phyloP scores from a whole-genome alignment of 2,888 invertebrate species.

The Incurvaria masculella region DNA sequence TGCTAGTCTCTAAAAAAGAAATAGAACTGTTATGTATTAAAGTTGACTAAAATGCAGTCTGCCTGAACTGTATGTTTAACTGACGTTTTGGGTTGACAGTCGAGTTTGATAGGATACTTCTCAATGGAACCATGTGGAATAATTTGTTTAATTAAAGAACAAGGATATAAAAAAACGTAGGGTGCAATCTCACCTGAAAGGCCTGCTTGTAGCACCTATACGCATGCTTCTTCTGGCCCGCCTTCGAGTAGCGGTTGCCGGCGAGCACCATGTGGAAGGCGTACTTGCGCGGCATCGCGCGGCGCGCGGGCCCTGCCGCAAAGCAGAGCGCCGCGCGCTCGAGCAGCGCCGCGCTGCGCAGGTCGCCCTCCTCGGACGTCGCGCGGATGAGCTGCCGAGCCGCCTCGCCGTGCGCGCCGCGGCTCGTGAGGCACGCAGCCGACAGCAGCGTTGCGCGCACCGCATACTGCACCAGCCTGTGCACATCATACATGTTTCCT shows the following conservation, averaged over 20 bases:
- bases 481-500: constrained; percentile 13
- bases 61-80: too few relatives aligned
- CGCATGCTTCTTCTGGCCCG: constrained; percentile 89
- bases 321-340: constrained; percentile 97
- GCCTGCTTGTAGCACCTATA: constrained; percentile 91
- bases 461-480: constrained; percentile 86
- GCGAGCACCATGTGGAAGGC: constrained; percentile 96
- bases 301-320: constrained; percentile 57
- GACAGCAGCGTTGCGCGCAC: constrained; percentile 89
- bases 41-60: too few relatives aligned
- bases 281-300: constrained; percentile 84
- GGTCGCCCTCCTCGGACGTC: constrained; percentile 97
- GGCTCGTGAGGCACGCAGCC: constrained; percentile 79
- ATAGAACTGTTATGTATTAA: too few relatives aligned
- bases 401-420: constrained; percentile 84
- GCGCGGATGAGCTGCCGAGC: constrained; percentile 92
- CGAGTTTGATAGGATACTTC: too few relatives aligned
- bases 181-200: constrained; percentile 63
- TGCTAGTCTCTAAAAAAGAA: too few relatives aligned
- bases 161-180: constrained; percentile 2
- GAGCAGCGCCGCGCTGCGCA: constrained; percentile 87
- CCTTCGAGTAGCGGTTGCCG: constrained; percentile 92
- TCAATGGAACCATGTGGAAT: too few relatives aligned
- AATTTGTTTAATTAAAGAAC: too few relatives aligned
- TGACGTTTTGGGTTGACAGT: too few relatives aligned